A percentile compares a stretch with the other conserved stretches of the same genome.
Evolutionary conservation across 2,797 vertebrate genomes (phyloP).

Genomic region (Saxicola maurus): DNA sequence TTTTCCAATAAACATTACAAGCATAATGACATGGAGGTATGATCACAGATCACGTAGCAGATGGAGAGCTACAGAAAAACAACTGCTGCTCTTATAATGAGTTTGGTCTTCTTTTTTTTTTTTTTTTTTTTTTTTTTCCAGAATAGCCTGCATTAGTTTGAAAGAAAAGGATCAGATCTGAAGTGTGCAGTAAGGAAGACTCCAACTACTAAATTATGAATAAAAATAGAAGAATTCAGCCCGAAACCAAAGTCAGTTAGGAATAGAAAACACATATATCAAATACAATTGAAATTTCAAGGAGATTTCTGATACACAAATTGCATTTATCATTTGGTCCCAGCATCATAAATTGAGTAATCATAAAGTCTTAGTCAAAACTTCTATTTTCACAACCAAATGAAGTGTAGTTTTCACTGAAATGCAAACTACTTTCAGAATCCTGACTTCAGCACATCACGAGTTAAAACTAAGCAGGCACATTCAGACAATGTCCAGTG

Average conservation of each 20-base stretch:
- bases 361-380: background rate
- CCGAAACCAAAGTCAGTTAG: background rate
- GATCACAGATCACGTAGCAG: constrained; percentile 21
- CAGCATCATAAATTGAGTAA: background rate
- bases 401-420: background rate
- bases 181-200: background rate
- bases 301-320: background rate
- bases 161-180: background rate
- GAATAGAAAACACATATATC: background rate
- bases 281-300: constrained; percentile 13
- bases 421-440: background rate
- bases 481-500: background rate
- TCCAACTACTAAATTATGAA: background rate
- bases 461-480: background rate
- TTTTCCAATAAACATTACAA: constrained; percentile 46
- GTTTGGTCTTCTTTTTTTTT: background rate
- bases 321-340: background rate
- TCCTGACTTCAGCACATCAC: background rate
- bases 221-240: background rate
- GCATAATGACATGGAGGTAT: constrained; percentile 22
- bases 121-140: background rate
- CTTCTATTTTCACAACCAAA: background rate
- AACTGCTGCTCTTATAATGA: background rate
- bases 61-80: background rate
- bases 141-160: background rate